Evolutionary conservation across 1,140 invertebrate genomes (phyloP).

Genomic region (Panulirus ornatus): DNA sequence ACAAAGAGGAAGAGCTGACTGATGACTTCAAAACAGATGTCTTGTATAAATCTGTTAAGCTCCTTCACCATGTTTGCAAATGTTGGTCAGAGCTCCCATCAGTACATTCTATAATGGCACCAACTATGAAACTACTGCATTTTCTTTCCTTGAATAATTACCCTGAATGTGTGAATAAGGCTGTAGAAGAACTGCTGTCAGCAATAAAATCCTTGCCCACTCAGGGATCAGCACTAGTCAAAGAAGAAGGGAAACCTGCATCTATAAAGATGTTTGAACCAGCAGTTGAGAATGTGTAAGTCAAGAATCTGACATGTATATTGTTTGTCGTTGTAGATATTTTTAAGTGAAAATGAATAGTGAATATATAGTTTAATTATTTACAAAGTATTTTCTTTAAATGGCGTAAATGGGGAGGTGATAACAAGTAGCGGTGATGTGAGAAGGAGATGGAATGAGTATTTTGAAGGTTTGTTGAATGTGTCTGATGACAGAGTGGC

Average conservation of each 20-base stretch:
- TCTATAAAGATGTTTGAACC: slow-evolving; percentile 59
- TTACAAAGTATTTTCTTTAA: too few relatives aligned
- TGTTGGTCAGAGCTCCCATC: slow-evolving; percentile 62
- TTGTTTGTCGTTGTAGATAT: neutral
- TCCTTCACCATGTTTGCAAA: slow-evolving; percentile 48
- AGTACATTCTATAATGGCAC: slow-evolving; percentile 52
- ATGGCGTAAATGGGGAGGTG: too few relatives aligned
- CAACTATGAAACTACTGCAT: slow-evolving; percentile 51
- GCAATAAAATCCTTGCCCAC: slow-evolving; percentile 50
- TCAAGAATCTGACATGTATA: neutral
- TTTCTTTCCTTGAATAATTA: slow-evolving; percentile 52
- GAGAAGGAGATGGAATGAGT: too few relatives aligned
- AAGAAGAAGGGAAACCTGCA: slow-evolving; percentile 45
- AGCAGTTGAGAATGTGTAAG: slow-evolving; percentile 74
- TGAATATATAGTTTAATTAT: neutral
- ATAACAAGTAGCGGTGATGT: too few relatives aligned
- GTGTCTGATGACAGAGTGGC: too few relatives aligned
- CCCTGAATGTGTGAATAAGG: slow-evolving; percentile 35
- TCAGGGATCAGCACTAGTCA: slow-evolving; percentile 44
- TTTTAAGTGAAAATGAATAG: neutral
- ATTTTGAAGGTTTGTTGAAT: too few relatives aligned
- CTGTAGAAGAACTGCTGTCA: slow-evolving; percentile 29
- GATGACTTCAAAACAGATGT: slow-evolving; percentile 58
- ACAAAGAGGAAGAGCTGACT: slow-evolving; percentile 39
- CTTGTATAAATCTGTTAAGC: slow-evolving; percentile 37